These are phyloP conservation scores for Lycia hirtaria DNA, from an alignment of 2,888 invertebrate genomes.

Conservation along the genomic window DNA sequence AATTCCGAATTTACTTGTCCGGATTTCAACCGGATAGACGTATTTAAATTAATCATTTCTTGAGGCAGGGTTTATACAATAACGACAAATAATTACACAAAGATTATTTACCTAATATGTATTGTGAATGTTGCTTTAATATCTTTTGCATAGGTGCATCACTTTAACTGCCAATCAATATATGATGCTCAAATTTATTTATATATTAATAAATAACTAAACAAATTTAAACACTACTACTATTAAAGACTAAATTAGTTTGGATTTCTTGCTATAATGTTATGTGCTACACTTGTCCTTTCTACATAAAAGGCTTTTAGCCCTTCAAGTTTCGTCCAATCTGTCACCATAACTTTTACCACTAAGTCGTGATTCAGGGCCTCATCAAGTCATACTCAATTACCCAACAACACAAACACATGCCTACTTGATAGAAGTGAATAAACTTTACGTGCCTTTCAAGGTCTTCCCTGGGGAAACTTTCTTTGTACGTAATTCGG, in stretches of 20 bases:
- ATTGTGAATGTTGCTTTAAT: background rate
- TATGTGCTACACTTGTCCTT: background rate
- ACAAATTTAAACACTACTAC: no score
- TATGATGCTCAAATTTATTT: background rate
- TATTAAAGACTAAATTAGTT: no score
- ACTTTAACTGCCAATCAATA: no score
- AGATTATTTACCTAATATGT: no score
- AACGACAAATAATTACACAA: background rate
- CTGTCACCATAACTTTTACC: conserved; percentile 13
- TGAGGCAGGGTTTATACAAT: background rate
- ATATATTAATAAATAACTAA: no score
- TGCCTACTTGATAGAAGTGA: background rate
- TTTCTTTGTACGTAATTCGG: background rate
- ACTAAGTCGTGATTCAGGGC: conserved; percentile 6
- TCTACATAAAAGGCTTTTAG: background rate
- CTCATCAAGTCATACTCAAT: conserved; percentile 18
- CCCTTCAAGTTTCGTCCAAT: conserved; percentile 8
- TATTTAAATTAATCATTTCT: conserved; percentile 43
- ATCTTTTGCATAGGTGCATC: no score
- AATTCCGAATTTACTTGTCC: conserved; percentile 43
- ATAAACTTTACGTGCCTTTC: conserved; percentile 11
- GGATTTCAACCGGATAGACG: conserved; percentile 37
- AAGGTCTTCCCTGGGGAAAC: conserved; percentile 7
- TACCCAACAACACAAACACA: conserved; percentile 7
- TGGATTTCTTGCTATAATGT: no score